Evolutionary conservation across 1,140 invertebrate species (phyloP).

Genomic region (Cydia strobilella): DNA sequence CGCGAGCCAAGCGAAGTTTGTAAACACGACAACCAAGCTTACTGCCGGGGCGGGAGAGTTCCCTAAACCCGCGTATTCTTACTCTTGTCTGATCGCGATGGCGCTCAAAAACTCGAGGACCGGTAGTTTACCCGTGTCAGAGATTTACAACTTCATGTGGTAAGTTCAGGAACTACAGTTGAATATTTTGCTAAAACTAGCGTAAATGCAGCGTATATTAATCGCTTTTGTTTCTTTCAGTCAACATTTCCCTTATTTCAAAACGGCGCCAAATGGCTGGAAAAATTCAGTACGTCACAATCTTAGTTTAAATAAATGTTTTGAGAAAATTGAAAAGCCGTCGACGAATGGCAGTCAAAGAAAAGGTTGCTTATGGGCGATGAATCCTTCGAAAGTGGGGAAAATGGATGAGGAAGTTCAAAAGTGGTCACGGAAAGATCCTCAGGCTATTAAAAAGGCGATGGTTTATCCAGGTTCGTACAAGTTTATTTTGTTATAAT

Average conservation of each 20-base stretch:
- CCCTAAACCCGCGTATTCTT: constrained; percentile 98
- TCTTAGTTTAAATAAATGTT: constrained; percentile 97
- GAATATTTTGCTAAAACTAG: not conserved
- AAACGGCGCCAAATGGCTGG: constrained; percentile 98
- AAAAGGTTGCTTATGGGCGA: constrained; percentile 96
- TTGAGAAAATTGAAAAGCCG: constrained; percentile 98
- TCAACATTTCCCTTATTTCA: constrained; percentile 98
- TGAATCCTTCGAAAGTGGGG: constrained; percentile 95
- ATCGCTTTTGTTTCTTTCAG: constrained; percentile 81
- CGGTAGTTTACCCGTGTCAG: constrained; percentile 97
- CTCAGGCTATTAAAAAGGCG: constrained; percentile 89
- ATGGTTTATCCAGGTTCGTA: constrained; percentile 92
- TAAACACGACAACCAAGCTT: constrained; percentile 75
- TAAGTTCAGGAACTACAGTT: constrained; percentile 79
- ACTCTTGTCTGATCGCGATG: constrained; percentile 98
- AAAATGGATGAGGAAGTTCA: constrained; percentile 99
- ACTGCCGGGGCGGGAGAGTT: constrained; percentile 83
- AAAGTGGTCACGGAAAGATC: constrained; percentile 97
- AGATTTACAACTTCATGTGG: constrained; percentile 99
- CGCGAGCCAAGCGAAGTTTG: constrained; percentile 74
- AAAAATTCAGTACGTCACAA: constrained; percentile 99
- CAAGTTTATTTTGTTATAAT: not conserved
- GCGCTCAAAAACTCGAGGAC: constrained; percentile 97
- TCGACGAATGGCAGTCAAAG: constrained; percentile 89
- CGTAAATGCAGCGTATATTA: constrained; percentile 23